Percentiles rank a stretch among this genome's conserved stretches.
Evolutionary conservation across 2,113 vertebrate genomes (phyloP).

Genomic region (Ivindomyrus marchei): DNA sequence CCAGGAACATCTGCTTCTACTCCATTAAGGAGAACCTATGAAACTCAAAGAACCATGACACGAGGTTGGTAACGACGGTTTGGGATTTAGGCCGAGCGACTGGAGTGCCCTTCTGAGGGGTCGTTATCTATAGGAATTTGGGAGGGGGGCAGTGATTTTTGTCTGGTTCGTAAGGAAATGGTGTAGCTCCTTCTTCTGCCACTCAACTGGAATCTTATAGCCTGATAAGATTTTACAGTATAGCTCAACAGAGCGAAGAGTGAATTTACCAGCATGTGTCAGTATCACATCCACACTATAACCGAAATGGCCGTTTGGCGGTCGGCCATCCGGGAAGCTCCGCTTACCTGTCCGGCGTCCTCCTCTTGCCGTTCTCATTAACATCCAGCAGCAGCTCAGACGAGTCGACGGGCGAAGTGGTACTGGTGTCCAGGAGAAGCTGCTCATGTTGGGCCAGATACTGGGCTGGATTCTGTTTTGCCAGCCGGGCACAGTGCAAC

Average conservation of each 20-base stretch:
- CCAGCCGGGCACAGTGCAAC: slow-evolving; percentile 88
- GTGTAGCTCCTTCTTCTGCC: not conserved
- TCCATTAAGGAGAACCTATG: slow-evolving; percentile 26
- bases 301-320: not conserved
- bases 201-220: not conserved
- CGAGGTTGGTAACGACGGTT: not conserved
- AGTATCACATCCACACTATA: not conserved
- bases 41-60: slow-evolving; percentile 17
- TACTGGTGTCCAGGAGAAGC: slow-evolving; percentile 83
- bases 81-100: not conserved
- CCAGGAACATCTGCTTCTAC: slow-evolving; percentile 24
- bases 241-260: not conserved
- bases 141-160: not conserved
- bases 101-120: not conserved
- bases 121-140: not conserved
- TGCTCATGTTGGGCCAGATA: slow-evolving; percentile 97
- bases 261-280: not conserved
- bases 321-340: not conserved
- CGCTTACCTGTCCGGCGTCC: slow-evolving; percentile 86
- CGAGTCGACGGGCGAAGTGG: slow-evolving; percentile 80
- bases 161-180: not conserved
- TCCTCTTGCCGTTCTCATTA: slow-evolving; percentile 87
- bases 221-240: not conserved
- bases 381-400: slow-evolving; percentile 87
- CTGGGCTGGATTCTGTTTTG: slow-evolving; percentile 94